These are phyloP conservation scores for Mesoclemmys tuberculata DNA, from an alignment of 2,113 vertebrate species.

Conservation along the genomic window DNA sequence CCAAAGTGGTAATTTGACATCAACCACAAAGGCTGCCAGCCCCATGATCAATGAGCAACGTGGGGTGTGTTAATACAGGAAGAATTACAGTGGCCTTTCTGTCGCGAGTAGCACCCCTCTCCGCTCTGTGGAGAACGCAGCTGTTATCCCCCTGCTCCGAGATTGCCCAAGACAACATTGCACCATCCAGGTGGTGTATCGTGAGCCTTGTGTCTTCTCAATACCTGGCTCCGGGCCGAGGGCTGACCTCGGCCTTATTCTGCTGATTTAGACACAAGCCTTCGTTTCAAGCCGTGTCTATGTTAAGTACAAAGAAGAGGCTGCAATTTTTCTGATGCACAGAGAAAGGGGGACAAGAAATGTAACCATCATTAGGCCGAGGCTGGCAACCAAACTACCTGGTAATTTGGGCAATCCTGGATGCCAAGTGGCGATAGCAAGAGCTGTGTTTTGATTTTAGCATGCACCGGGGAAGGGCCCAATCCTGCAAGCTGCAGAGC, in stretches of 20 bases:
- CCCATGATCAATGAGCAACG: constrained; percentile 53
- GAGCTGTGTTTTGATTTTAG: not conserved
- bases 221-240: not conserved
- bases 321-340: not conserved
- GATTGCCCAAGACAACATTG: not conserved
- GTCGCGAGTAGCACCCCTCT: not conserved
- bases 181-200: not conserved
- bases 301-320: not conserved
- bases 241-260: not conserved
- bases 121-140: constrained; percentile 6
- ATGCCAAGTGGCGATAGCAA: not conserved
- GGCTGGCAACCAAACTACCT: not conserved
- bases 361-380: not conserved
- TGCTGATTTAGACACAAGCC: not conserved
- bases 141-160: not conserved
- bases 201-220: not conserved
- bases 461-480: not conserved
- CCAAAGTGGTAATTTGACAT: constrained; percentile 72
- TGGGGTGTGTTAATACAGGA: constrained; percentile 37
- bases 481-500: not conserved
- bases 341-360: not conserved
- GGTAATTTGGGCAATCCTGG: not conserved
- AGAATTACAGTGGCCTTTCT: constrained; percentile 32
- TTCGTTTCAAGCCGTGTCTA: not conserved
- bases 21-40: constrained; percentile 60